Conservation (phyloP, 1,140 invertebrate species). For the Nylanderia fulva region DNA sequence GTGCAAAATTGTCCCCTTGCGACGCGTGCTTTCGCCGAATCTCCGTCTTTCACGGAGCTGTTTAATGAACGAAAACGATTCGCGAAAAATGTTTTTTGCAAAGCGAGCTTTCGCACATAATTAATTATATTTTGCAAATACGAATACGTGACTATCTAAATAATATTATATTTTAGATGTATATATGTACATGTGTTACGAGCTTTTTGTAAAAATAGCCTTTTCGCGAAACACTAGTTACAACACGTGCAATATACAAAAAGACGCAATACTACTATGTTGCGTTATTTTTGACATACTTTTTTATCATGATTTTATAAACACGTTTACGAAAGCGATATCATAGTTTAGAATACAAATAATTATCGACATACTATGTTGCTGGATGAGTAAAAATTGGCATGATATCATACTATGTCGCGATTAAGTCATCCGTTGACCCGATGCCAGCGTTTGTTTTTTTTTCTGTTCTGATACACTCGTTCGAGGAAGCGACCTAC, state of each 20-base stretch:
- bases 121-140: not conserved
- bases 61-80: no score
- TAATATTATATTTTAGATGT: not conserved
- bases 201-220: no score
- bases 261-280: not conserved
- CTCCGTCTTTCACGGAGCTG: no score
- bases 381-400: conserved; percentile 39
- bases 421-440: conserved; percentile 60
- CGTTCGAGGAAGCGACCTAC: conserved; percentile 50
- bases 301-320: not conserved
- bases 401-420: conserved; percentile 46
- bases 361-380: conserved; percentile 21
- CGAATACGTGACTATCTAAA: no score
- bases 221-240: not conserved
- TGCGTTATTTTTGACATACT: not conserved
- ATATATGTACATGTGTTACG: not conserved
- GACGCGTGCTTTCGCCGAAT: no score
- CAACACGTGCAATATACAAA: not conserved
- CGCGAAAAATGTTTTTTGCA: no score
- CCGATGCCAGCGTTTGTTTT: conserved; percentile 54
- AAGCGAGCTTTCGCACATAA: not conserved
- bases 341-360: conserved; percentile 19
- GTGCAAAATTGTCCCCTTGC: no score
- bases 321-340: conserved; percentile 18
- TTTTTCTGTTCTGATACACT: conserved; percentile 29